Evolutionary conservation across 2,797 vertebrate species (phyloP).

Genomic region (Silurus aristotelis): DNA sequence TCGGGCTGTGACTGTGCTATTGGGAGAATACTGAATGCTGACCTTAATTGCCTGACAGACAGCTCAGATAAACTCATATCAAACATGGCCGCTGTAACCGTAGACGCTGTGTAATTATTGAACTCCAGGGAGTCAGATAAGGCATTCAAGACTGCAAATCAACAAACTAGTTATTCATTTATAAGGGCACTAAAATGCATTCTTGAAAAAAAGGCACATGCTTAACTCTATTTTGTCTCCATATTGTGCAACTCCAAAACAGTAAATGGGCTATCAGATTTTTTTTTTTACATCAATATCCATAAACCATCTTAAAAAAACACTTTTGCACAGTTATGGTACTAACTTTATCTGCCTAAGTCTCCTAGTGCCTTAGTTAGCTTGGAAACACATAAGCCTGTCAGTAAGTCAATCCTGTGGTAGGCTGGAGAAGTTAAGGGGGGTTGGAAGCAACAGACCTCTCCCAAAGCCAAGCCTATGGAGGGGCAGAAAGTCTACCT

Average conservation of each 20-base stretch:
- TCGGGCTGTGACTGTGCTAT: slow-evolving; percentile 51
- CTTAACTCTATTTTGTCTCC: slow-evolving; percentile 4
- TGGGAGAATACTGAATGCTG: slow-evolving; percentile 60
- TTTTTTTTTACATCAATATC: slow-evolving; percentile 1
- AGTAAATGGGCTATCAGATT: slow-evolving; percentile 33
- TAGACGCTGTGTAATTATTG: slow-evolving; percentile 76
- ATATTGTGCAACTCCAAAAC: slow-evolving; percentile 35
- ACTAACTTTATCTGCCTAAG: slow-evolving; percentile 69
- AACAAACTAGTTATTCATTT: slow-evolving; percentile 73
- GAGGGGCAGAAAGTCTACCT: slow-evolving; percentile 73
- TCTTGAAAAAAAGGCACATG: slow-evolving; percentile 42
- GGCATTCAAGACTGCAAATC: slow-evolving; percentile 68
- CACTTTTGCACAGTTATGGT: slow-evolving; percentile 62
- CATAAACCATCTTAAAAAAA: slow-evolving; percentile 30
- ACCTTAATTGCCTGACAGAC: slow-evolving; percentile 66
- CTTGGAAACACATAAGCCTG: slow-evolving; percentile 63
- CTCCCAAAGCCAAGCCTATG: slow-evolving; percentile 57
- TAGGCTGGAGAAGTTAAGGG: slow-evolving; percentile 54
- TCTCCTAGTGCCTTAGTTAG: slow-evolving; percentile 66
- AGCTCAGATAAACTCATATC: slow-evolving; percentile 76
- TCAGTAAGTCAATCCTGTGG: slow-evolving; percentile 76
- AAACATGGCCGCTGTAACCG: slow-evolving; percentile 70
- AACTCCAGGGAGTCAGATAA: slow-evolving; percentile 60
- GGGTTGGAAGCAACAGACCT: slow-evolving; percentile 60
- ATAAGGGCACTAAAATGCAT: slow-evolving; percentile 55